Percentiles rank a stretch among this genome's conserved stretches.
phyloP scores from a whole-genome alignment of 30 jellyfish, hydroid and myxozoan species.

The Hydra vulgaris region DNA sequence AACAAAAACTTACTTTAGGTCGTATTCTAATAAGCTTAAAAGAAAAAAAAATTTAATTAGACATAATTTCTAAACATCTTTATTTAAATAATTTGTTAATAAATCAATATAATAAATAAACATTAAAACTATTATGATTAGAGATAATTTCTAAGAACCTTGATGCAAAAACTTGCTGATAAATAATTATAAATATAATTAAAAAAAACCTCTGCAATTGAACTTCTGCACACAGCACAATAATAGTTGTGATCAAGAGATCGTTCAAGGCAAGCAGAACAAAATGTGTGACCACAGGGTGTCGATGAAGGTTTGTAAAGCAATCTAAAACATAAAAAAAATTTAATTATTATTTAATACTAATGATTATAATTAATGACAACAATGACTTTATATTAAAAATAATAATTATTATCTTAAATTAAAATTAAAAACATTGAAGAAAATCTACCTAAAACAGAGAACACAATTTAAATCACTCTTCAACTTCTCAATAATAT shows the following conservation, averaged over 20 bases:
- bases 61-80: too few relatives aligned
- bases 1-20: background rate
- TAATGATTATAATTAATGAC: too few relatives aligned
- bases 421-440: background rate
- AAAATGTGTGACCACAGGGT: constrained; percentile 81
- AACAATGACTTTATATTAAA: too few relatives aligned
- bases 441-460: constrained; percentile 27
- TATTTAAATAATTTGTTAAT: too few relatives aligned
- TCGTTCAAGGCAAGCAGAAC: constrained; percentile 59
- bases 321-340: constrained; percentile 16
- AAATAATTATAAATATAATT: too few relatives aligned
- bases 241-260: constrained; percentile 56
- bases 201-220: constrained; percentile 44
- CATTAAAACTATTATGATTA: too few relatives aligned
- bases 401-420: too few relatives aligned
- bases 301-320: constrained; percentile 58
- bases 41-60: too few relatives aligned
- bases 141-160: too few relatives aligned
- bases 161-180: too few relatives aligned
- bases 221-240: constrained; percentile 67
- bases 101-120: too few relatives aligned
- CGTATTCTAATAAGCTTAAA: background rate
- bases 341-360: too few relatives aligned
- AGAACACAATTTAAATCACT: constrained; percentile 30
- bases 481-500: constrained; percentile 18